Conservation (phyloP, 1,140 invertebrate species). For the Megalopta genalis region DNA sequence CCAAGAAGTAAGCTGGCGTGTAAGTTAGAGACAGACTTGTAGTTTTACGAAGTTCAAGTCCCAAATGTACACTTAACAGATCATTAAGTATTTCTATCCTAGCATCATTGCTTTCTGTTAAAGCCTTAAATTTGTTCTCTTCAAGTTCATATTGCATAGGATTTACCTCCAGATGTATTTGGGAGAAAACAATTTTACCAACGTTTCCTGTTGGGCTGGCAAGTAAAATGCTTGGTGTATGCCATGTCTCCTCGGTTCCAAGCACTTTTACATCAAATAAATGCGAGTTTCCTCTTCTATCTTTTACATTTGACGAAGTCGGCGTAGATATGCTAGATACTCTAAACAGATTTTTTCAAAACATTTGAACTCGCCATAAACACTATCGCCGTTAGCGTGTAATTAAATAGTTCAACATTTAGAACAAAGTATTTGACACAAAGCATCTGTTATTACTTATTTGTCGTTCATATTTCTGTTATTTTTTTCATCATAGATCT, state of each 20-base stretch:
- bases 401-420: too few species aligned
- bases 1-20: conserved; percentile 87
- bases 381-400: too few species aligned
- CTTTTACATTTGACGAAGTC: conserved; percentile 81
- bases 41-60: conserved; percentile 83
- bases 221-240: conserved; percentile 89
- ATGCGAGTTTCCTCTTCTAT: conserved; percentile 85
- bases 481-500: too few species aligned
- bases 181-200: conserved; percentile 90
- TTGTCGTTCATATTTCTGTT: too few species aligned
- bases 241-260: conserved; percentile 91
- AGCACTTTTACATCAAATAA: conserved; percentile 87
- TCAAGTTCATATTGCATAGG: conserved; percentile 81
- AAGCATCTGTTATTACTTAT: too few species aligned
- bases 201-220: conserved; percentile 83
- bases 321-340: conserved; percentile 69
- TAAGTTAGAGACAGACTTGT: conserved; percentile 71
- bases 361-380: not conserved
- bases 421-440: too few species aligned
- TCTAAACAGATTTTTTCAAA: conserved; percentile 23
- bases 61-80: conserved; percentile 85
- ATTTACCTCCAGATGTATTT: conserved; percentile 83
- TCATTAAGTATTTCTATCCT: conserved; percentile 89
- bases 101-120: conserved; percentile 84
- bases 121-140: conserved; percentile 82